Evolutionary conservation across 2,797 vertebrate genomes (phyloP).

Genomic region (Perdix hodgsoniae): DNA sequence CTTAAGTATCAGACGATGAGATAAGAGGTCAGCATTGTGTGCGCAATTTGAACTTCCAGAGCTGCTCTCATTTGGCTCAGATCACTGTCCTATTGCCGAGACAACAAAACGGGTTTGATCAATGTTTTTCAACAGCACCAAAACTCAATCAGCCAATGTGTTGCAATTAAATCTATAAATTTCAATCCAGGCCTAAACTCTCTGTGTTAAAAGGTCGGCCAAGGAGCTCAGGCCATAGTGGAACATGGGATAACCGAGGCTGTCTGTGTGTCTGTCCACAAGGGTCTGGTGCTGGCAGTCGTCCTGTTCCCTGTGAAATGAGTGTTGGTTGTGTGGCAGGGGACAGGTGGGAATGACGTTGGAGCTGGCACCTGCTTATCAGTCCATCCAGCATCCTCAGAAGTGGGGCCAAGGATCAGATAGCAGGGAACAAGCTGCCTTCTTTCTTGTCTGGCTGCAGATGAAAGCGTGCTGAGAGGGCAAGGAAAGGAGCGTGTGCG

Average conservation of each 20-base stretch:
- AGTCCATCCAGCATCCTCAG: background rate
- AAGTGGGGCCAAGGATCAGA: constrained; percentile 31
- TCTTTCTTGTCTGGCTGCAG: background rate
- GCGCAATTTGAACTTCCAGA: constrained; percentile 39
- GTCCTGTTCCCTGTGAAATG: fast-evolving
- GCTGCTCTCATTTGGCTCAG: constrained; percentile 1
- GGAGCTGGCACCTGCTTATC: background rate
- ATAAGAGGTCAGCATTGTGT: background rate
- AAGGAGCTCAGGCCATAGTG: fast-evolving
- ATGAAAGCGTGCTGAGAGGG: background rate
- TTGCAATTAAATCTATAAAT: background rate
- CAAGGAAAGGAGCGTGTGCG: background rate
- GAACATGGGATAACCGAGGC: background rate
- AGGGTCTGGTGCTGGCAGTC: background rate
- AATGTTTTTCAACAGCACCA: constrained; percentile 18
- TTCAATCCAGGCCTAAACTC: background rate
- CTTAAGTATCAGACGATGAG: constrained; percentile 54
- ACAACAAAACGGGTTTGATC: background rate
- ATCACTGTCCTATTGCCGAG: background rate
- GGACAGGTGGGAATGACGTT: fast-evolving
- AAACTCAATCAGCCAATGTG: background rate
- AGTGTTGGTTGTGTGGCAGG: fast-evolving
- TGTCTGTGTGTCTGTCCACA: background rate
- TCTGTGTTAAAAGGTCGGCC: fast-evolving
- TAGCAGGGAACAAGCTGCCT: background rate